A percentile compares a stretch with the other conserved stretches of the same genome.
Conservation (phyloP, 2,113 vertebrate species). For the Platysternon megacephalum region DNA sequence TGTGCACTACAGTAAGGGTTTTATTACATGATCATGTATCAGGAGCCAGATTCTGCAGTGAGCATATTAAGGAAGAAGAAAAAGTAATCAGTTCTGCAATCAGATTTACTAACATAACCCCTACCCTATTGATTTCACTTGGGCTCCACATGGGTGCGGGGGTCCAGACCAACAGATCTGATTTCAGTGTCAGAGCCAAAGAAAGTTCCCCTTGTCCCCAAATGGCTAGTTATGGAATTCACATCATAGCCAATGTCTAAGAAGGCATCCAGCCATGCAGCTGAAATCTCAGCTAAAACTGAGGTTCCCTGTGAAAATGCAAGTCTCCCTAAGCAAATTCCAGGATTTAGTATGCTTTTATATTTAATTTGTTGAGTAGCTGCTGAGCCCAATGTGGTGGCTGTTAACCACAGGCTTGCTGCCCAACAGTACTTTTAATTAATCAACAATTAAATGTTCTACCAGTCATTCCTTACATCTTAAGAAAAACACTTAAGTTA, state of each 20-base stretch:
- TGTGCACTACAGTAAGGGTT: not conserved
- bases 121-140: not conserved
- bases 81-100: not conserved
- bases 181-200: not conserved
- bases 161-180: not conserved
- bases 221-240: not conserved
- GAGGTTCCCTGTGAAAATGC: not conserved
- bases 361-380: not conserved
- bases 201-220: not conserved
- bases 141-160: not conserved
- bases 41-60: not conserved
- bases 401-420: not conserved
- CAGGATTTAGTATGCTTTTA: not conserved
- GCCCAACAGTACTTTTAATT: not conserved
- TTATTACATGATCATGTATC: not conserved
- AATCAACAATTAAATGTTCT: not conserved
- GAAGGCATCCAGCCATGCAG: not conserved
- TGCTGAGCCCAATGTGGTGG: not conserved
- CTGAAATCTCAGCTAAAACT: not conserved
- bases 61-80: not conserved
- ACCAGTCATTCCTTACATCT: not conserved
- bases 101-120: not conserved
- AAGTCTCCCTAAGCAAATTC: not conserved
- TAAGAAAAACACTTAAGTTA: not conserved
- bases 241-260: not conserved